Evolutionary conservation across 1,140 invertebrate genomes (phyloP), one percentile per base, ranked within the genome.

Genomic region (Formica exsecta): DNA sequence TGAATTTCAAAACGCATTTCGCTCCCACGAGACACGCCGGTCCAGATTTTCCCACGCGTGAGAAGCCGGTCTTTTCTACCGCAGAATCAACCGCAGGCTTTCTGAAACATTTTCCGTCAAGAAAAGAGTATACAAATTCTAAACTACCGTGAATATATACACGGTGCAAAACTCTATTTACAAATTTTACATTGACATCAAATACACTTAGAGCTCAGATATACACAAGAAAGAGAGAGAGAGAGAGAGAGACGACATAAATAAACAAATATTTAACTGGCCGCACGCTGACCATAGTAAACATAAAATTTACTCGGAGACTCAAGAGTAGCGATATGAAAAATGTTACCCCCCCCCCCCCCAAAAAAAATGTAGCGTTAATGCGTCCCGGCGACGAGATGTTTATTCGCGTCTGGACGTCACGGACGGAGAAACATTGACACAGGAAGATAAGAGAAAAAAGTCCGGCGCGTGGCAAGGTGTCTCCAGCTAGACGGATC

Each of bases 381-480:
- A 83, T 74, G 73, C 54, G 29, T 38, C n/a, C 66, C 38, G 61
- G 89, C 79, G 85, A 84, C 77, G 79, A 89, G 68, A 87, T 90
- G 89, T 90, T 90, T 90, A 90, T 90, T 89, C 89, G 85, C 87
- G 89, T 87, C 89, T 79, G 76, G 41, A 62, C 36, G 65, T 59
- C 54, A 74, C 74, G 51, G 59, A 59, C 73, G 71, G 62, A 51
- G 87, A 83, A 89, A 89, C 66, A 77, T 89, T 89, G 88, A 77
- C 87, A 80, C 11, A 77, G 73, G 51, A 54, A 77, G 87, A 86
- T 89, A 86, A 86, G 87, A 77, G 36, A 65, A 85, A 87, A 85
- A 84, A 74, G 77, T 84, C 73, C 66, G 89, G 88, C 89, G 89
- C 89, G 89, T 90, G 89, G 85, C 89, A 89, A 87, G 79, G 86